Evolutionary conservation across 2,113 vertebrate species (phyloP), one percentile per base, ranked within the genome.

Genomic region (Chitala chitala): DNA sequence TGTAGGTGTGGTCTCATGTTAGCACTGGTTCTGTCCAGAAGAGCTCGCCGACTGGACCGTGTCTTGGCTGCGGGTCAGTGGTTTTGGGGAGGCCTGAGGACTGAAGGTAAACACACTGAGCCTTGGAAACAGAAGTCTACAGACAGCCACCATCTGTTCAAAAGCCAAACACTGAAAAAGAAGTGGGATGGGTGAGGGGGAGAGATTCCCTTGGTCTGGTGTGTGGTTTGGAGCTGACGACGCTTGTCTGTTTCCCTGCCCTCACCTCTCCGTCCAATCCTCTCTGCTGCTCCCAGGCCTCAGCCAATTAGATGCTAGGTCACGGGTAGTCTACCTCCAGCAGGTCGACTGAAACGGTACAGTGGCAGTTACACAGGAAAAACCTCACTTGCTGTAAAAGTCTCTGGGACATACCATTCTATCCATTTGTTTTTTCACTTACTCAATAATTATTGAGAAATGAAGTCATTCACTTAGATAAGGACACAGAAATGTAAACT

Each of bases 1-100:
- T 68, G 22, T 46, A 38, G 64, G 42, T 68, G 64, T 68, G 64
- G 64, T 48, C 46, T 68, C 64, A 24, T 38, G 12, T 46, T 38
- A 29, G 64, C 20, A 29, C 42, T 68, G 20, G 10, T 22, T 68
- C 42, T 46, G 24, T 68, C 22, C 13, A 46, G 46, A 44, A 22
- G n/a, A 5, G 22, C 38, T 22, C 24, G 6, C 22, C 29, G 9
- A 3, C 22, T 26, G 42, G 63, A n/a, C 36, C 0, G 36, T 12
- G 24, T 5, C n/a, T 61, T 29, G 1, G 22, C 40, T 44, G 22
- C 22, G 29, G 42, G 64, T 68, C 42, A 48, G 42, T 46, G 64
- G 42, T 68, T 68, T 24, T 46, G 22, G 64, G 15, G 3, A 13
- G 12, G 2, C 48, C 48, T 8, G 12, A n/a, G 31, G 7, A 1